These are phyloP conservation scores for Pantherophis alleghaniensis DNA, from an alignment of 2,797 vertebrate species.

Conservation along the genomic window DNA sequence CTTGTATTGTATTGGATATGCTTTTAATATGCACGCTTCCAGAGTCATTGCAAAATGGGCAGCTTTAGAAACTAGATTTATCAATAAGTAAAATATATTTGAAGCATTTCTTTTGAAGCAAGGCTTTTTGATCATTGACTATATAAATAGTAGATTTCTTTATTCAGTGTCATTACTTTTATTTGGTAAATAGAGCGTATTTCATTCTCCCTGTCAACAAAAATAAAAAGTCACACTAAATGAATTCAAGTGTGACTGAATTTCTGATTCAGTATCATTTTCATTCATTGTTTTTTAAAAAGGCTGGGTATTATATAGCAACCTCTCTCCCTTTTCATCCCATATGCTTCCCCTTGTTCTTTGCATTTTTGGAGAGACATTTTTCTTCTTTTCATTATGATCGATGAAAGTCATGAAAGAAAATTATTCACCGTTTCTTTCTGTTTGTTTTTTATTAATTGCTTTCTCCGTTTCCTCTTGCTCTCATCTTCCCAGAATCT, in stretches of 20 bases:
- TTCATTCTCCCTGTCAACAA: not conserved
- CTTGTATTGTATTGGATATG: not conserved
- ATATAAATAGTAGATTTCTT: not conserved
- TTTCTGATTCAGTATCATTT: not conserved
- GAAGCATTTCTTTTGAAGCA: not conserved
- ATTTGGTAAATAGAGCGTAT: not conserved
- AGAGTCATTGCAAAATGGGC: not conserved
- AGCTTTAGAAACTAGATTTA: not conserved
- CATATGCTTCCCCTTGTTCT: too few relatives aligned
- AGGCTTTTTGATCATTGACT: not conserved
- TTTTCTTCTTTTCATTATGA: not conserved
- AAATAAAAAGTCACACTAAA: not conserved
- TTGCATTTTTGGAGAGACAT: not conserved
- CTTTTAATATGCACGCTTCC: not conserved
- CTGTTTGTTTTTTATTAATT: not conserved
- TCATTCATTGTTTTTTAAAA: not conserved
- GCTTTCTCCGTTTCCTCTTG: not conserved
- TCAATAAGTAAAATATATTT: not conserved
- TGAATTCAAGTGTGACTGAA: not conserved
- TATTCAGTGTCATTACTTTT: not conserved
- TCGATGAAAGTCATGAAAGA: not conserved
- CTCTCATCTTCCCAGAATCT: not conserved
- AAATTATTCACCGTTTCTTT: not conserved
- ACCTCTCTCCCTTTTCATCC: not conserved
- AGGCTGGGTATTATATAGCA: not conserved